Evolutionary conservation across 2,113 vertebrate genomes (phyloP), one percentile per base, ranked within the genome.

Genomic region (Pluvialis apricaria): DNA sequence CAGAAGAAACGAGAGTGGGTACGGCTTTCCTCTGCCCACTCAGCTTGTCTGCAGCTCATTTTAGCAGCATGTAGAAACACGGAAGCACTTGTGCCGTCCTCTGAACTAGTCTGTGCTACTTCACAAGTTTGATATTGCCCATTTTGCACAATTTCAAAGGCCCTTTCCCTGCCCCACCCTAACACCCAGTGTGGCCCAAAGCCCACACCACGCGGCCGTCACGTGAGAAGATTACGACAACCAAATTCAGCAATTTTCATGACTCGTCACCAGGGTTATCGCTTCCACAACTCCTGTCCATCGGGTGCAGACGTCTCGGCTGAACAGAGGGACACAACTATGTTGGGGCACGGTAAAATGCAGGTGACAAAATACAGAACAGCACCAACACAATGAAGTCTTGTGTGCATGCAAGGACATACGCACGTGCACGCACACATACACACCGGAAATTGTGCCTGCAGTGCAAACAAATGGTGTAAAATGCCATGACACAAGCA

Each of bases 151-250:
- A 2, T 19, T 40, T 7, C 55, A 26, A 36, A 7, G 52, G 61
- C 25, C 32, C 0, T 4, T 51, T 29, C 86, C 55, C 26, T 54
- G 51, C 16, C 66, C 73, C 12, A 2, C 4, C 10, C 9, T 0
- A 5, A n/a, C 42, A n/a, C 31, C 26, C 73, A 3, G 17, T 1
- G n/a, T 36, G 54, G 40, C 42, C 44, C 62, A 52, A 15, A 15
- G n/a, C 17, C 45, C 47, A 18, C 45, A 11, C 7, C 57, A 22
- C 1, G 0, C 1, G 0, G 1, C 29, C 0, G 0, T 2, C 72
- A 10, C 8, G 0, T 12, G 19, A 29, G 51, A 51, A 38, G 71
- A 51, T 32, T 16, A 8, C 4, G 6, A 32, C 15, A 31, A 13
- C 8, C 40, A 55, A n/a, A 13, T 6, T 4, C 60, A 28, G 87